These are phyloP conservation scores for Bufotes viridis DNA, from an alignment of 2,797 vertebrate species.

Conservation along the genomic window DNA sequence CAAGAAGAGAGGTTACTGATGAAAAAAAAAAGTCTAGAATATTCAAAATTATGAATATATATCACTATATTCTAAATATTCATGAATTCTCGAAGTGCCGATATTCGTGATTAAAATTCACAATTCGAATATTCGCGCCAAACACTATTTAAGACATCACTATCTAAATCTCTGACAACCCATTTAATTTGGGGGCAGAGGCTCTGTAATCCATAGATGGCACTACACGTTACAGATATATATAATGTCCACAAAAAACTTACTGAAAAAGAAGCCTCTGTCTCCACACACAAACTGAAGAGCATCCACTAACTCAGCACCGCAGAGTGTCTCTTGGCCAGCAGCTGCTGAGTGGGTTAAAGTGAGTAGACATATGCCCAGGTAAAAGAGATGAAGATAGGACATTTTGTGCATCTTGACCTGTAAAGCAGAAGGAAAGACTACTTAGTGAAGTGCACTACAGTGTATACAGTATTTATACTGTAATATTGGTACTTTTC, in stretches of 20 bases:
- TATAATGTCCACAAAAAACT: conserved; percentile 72
- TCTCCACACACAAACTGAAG: conserved; percentile 99
- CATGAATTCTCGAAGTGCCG: too few species aligned
- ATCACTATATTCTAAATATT: too few species aligned
- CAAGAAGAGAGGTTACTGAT: too few species aligned
- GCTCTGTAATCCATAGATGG: neutral
- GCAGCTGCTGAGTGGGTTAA: conserved; percentile 88
- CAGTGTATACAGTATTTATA: neutral
- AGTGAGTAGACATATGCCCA: conserved; percentile 94
- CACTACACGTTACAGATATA: neutral
- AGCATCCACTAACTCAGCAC: conserved; percentile 97
- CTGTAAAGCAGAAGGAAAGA: conserved; percentile 73
- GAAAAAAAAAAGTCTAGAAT: too few species aligned
- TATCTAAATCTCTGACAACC: too few species aligned
- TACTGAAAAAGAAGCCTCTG: conserved; percentile 99
- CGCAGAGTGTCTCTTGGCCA: conserved; percentile 94
- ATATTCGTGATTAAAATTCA: too few species aligned
- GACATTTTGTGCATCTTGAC: conserved; percentile 90
- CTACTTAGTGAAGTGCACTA: neutral
- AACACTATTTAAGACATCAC: too few species aligned
- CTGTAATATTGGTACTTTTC: neutral
- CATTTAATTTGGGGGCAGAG: neutral
- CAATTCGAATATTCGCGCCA: too few species aligned
- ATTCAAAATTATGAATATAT: too few species aligned
- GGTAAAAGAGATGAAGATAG: conserved; percentile 90